Percentiles rank a stretch among this genome's conserved stretches.
These are phyloP conservation scores for Neolamprologus sp. DNA, from an alignment of 2,113 vertebrate species.

Conservation along the genomic window DNA sequence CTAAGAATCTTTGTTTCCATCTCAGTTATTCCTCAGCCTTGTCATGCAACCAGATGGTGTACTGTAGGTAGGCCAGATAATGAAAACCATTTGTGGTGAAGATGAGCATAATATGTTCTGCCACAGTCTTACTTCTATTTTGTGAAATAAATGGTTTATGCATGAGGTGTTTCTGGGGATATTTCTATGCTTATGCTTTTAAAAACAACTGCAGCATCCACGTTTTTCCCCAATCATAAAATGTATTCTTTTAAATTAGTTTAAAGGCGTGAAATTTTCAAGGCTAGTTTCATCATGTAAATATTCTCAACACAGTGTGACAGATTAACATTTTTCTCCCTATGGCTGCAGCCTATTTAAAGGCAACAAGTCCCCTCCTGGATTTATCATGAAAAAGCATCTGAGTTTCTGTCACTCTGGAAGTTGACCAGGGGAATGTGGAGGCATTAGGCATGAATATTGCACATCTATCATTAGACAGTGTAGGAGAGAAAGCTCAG, in stretches of 20 bases:
- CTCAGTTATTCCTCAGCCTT: background rate
- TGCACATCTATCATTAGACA: conserved; percentile 57
- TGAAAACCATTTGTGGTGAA: background rate
- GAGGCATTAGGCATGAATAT: conserved; percentile 46
- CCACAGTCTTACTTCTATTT: background rate
- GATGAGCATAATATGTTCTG: background rate
- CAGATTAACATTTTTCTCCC: background rate
- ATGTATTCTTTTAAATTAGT: background rate
- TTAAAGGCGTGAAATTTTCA: background rate
- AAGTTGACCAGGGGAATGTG: conserved; percentile 37
- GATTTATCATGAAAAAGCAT: background rate
- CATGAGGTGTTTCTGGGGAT: background rate
- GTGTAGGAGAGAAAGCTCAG: conserved; percentile 42
- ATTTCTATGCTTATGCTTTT: background rate
- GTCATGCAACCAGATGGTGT: background rate
- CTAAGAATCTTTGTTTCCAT: background rate
- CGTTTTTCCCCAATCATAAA: background rate
- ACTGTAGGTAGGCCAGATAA: background rate
- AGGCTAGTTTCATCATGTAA: background rate
- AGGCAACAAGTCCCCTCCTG: background rate
- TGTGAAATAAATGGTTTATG: background rate
- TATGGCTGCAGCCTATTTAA: conserved; percentile 1
- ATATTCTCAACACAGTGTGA: background rate
- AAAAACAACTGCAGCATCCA: background rate
- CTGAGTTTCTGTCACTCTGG: background rate